Evolutionary conservation across 2,888 invertebrate species (phyloP), one percentile per base, ranked within the genome.

Genomic region (Drosophila meridionalis): DNA sequence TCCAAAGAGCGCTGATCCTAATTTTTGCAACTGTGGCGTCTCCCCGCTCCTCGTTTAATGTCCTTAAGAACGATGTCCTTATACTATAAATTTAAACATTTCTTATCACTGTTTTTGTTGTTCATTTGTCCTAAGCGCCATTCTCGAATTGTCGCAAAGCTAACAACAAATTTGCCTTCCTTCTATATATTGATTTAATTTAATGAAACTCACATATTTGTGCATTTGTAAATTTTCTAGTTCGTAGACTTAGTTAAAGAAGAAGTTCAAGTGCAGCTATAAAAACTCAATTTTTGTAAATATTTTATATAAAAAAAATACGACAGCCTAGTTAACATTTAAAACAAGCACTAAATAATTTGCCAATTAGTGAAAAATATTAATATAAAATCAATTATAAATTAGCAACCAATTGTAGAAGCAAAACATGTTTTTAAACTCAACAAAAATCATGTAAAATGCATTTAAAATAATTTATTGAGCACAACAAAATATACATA

Each of bases 251-350:
- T 87, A 89, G 82, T 89, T 84, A 57, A 87, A 76, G 68, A 87
- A 76, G 80, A 87, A 76, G 80, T 76, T 72, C 56, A 50, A 60
- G 66, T 55, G 62, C 80, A 72, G 72, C 67, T 68, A 55, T 62
- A 61, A 55, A 58, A 50, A 45, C 32, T 47, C 43, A 69, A 59
- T 62, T 72, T 90, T 90, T 90, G 90, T 86, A 90, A 72, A 86
- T 90, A 86, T 86, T 90, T 80, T 83, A 86, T 83, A 42, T n/a
- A 36, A 45, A 83, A 42, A 40, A 26, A 20, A 20, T 30, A 43
- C 62, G 73, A 69, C 82, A 78, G 70, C 76, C 83, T 88, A 90
- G 90, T 86, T 90, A 88, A 86, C 90, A 90, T 85, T 82, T 70
- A 77, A 83, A 70, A 34, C 34, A 58, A 56, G 55, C 70, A 69